A percentile compares a stretch with the other conserved stretches of the same genome.
Conservation (phyloP, 2,113 vertebrate genomes). For the Notothenia coriiceps region DNA sequence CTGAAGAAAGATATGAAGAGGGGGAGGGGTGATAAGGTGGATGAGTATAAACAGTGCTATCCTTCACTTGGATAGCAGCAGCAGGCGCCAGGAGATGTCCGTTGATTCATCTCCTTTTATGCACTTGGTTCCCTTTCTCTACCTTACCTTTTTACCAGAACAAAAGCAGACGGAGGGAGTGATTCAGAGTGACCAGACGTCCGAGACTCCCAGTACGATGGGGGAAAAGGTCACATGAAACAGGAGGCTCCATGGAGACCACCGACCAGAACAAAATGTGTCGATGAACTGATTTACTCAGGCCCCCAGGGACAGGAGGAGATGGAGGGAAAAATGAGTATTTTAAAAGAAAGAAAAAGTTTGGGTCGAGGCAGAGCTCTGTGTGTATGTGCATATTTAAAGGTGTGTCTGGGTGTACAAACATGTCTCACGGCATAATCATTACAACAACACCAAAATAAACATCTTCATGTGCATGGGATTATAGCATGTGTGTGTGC, state of each 20-base stretch:
- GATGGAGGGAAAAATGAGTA: conserved; percentile 67
- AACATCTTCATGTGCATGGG: neutral
- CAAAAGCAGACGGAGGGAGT: conserved; percentile 72
- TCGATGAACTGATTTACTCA: conserved; percentile 74
- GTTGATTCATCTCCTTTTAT: conserved; percentile 73
- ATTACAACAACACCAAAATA: conserved; percentile 37
- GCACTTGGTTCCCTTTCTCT: conserved; percentile 51
- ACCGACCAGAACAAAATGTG: conserved; percentile 66
- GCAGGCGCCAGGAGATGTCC: conserved; percentile 68
- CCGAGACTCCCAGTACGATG: conserved; percentile 66
- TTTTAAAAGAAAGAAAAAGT: conserved; percentile 41
- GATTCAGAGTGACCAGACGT: conserved; percentile 80
- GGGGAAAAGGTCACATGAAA: conserved; percentile 81
- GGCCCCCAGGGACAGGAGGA: conserved; percentile 45
- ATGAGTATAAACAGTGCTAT: conserved; percentile 58
- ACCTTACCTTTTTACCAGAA: conserved; percentile 64
- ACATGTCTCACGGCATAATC: conserved; percentile 21
- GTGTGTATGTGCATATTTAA: conserved; percentile 1
- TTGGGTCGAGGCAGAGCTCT: conserved; percentile 9
- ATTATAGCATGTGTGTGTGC: conserved; percentile 10
- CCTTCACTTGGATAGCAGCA: conserved; percentile 59
- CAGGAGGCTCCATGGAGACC: conserved; percentile 76
- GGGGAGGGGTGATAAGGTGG: conserved; percentile 65
- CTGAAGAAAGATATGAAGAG: conserved; percentile 34
- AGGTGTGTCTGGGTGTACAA: neutral